A percentile compares a stretch with the other conserved stretches of the same genome.
Evolutionary conservation across 1,140 invertebrate species (phyloP).

Genomic region (Reticulitermes speratus): DNA sequence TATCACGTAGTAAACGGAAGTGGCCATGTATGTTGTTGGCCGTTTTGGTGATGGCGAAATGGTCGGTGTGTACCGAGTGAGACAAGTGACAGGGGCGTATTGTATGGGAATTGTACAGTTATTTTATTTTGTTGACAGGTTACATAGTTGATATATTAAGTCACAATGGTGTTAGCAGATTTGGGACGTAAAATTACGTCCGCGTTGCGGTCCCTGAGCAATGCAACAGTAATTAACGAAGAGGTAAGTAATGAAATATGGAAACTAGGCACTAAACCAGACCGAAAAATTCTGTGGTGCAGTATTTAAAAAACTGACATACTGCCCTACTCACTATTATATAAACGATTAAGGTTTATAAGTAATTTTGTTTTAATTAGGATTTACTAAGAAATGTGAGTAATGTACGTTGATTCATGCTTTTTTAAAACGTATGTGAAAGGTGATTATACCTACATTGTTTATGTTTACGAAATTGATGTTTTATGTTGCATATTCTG

Average conservation of each 20-base stretch:
- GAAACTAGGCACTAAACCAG: background rate
- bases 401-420: too few relatives aligned
- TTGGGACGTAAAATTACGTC: conserved; percentile 99
- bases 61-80: background rate
- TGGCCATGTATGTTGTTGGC: background rate
- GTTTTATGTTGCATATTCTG: too few relatives aligned
- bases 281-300: background rate
- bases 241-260: conserved; percentile 63
- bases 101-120: background rate
- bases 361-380: too few relatives aligned
- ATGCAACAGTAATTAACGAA: conserved; percentile 99
- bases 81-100: background rate
- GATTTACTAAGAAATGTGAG: too few relatives aligned
- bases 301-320: too few relatives aligned
- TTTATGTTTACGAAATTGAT: too few relatives aligned
- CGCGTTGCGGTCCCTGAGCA: conserved; percentile 94
- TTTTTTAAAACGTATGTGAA: too few relatives aligned
- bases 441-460: too few relatives aligned
- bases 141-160: background rate
- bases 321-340: too few relatives aligned
- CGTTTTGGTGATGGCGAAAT: background rate
- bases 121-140: background rate
- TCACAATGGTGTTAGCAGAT: conserved; percentile 97
- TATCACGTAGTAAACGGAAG: background rate
- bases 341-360: too few relatives aligned